Conservation (phyloP, 2,113 vertebrate genomes). For the Pao palembangensis region DNA sequence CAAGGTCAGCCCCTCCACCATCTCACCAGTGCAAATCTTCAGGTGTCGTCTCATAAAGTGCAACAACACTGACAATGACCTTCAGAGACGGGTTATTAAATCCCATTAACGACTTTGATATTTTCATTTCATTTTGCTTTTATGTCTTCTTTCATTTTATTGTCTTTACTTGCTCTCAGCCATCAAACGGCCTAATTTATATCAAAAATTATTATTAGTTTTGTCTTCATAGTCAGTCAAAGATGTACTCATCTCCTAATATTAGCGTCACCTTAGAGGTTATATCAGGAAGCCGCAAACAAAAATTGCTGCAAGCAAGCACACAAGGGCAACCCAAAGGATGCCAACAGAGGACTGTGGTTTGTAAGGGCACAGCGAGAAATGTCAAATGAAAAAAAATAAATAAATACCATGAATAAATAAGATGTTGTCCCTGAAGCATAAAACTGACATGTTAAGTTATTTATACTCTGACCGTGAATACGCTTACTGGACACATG, state of each 20-base stretch:
- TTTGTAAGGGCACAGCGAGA: slow-evolving; percentile 3
- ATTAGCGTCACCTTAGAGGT: too few relatives aligned
- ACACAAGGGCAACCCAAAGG: slow-evolving; percentile 1
- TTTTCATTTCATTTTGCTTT: neutral
- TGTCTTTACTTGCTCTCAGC: neutral
- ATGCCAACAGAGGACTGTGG: slow-evolving; percentile 8
- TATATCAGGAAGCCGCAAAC: slow-evolving; percentile 20
- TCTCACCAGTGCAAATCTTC: slow-evolving; percentile 6
- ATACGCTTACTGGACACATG: slow-evolving; percentile 34
- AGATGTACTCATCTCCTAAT: too few relatives aligned
- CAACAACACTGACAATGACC: slow-evolving; percentile 8
- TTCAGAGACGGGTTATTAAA: neutral
- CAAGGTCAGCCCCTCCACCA: slow-evolving; percentile 14
- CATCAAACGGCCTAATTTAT: neutral
- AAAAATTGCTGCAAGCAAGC: slow-evolving; percentile 1
- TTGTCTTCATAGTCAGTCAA: too few relatives aligned
- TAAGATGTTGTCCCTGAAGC: slow-evolving; percentile 26
- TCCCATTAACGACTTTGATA: neutral
- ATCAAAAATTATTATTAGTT: too few relatives aligned
- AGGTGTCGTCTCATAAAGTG: slow-evolving; percentile 6
- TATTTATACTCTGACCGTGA: slow-evolving; percentile 22
- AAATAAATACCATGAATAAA: neutral
- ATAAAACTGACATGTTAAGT: slow-evolving; percentile 22
- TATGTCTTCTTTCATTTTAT: too few relatives aligned
- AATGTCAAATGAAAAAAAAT: slow-evolving; percentile 2